phyloP scores from a whole-genome alignment of 2,113 vertebrate genomes.

The Psephotus haematonotus region DNA sequence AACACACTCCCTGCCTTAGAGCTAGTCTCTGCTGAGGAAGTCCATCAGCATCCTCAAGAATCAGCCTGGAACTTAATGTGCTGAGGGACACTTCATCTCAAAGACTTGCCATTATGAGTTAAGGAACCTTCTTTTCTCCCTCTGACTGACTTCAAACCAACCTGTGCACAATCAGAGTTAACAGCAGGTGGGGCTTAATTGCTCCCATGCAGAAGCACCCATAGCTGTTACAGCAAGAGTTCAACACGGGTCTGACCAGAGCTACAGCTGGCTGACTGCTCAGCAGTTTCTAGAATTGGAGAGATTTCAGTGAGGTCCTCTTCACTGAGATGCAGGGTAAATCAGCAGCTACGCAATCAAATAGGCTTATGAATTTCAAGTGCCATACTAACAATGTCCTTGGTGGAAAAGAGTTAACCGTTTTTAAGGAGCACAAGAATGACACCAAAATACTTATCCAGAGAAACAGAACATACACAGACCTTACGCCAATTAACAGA shows the following conservation, averaged over 20 bases:
- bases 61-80: neutral
- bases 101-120: neutral
- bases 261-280: neutral
- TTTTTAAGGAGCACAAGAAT: neutral
- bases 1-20: fast-evolving
- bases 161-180: neutral
- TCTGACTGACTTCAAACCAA: neutral
- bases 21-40: neutral
- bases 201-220: neutral
- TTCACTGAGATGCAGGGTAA: neutral
- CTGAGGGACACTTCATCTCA: neutral
- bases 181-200: neutral
- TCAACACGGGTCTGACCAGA: neutral
- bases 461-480: neutral
- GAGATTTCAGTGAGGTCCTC: neutral
- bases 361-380: neutral
- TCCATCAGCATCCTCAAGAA: neutral
- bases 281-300: neutral
- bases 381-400: neutral
- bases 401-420: neutral
- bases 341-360: neutral
- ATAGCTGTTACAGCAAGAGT: neutral
- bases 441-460: neutral
- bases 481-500: neutral
- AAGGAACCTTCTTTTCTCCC: neutral